These are phyloP conservation scores for Rhopalosiphum maidis DNA, from an alignment of 1,140 invertebrate species.

Conservation along the genomic window DNA sequence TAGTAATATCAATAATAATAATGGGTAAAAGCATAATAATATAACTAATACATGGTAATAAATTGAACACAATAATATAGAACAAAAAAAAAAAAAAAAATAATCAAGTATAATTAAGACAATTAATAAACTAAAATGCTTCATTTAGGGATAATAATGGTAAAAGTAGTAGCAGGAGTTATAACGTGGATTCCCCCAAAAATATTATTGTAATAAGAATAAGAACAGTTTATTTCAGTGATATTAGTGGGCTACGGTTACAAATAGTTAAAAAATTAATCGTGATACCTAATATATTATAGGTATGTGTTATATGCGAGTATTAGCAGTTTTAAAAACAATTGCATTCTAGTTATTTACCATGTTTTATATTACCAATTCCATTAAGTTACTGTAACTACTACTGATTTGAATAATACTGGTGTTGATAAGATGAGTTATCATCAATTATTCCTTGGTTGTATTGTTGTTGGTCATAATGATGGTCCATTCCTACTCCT, in stretches of 20 bases:
- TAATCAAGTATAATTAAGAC: not conserved
- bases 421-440: not conserved
- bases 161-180: not conserved
- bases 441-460: not conserved
- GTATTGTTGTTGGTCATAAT: not conserved
- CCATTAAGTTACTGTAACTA: not conserved
- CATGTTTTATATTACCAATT: not conserved
- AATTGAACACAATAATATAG: not conserved
- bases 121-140: not conserved
- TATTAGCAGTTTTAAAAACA: not conserved
- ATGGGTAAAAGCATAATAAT: not conserved
- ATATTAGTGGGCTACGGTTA: not conserved
- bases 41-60: not conserved
- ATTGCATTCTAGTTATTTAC: not conserved
- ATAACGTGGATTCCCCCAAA: not conserved
- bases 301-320: not conserved
- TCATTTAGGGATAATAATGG: not conserved
- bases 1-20: not conserved
- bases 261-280: not conserved
- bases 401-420: slow-evolving; percentile 45
- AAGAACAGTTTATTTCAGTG: not conserved
- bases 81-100: not conserved
- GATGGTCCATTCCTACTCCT: not conserved
- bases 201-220: not conserved
- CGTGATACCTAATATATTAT: not conserved